phyloP scores from a whole-genome alignment of 1,140 invertebrate species.

The Vollenhovia emeryi region DNA sequence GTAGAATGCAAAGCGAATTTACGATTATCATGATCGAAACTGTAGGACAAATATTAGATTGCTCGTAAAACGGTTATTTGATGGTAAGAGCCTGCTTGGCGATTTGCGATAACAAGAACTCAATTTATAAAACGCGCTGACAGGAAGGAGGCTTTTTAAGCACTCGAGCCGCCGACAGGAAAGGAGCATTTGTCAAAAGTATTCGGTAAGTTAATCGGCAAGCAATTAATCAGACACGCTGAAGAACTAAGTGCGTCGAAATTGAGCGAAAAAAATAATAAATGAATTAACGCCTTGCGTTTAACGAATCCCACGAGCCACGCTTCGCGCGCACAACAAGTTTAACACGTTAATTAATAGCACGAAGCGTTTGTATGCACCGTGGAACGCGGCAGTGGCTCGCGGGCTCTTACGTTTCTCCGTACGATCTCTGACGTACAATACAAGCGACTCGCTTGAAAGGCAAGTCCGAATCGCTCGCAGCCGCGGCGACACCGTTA shows the following conservation, averaged over 20 bases:
- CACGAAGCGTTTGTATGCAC: neutral
- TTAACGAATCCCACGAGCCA: neutral
- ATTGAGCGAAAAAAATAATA: neutral
- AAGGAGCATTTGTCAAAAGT: neutral
- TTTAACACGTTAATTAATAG: neutral
- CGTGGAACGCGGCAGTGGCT: neutral
- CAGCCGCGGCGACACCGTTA: neutral
- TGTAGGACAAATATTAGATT: constrained; percentile 60
- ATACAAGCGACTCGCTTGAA: neutral
- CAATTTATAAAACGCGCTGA: neutral
- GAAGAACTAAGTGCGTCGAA: neutral
- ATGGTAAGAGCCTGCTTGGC: neutral
- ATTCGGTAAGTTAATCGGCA: neutral
- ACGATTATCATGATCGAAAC: constrained; percentile 64
- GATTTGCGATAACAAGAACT: neutral
- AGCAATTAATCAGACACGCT: neutral
- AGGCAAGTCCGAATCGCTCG: neutral
- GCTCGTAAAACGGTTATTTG: constrained; percentile 40
- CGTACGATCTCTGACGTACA: neutral
- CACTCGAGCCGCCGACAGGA: neutral
- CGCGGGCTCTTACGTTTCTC: neutral
- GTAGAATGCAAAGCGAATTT: constrained; percentile 59
- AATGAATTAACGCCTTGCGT: too few species aligned
- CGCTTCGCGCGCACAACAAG: neutral
- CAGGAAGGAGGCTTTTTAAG: neutral